Evolutionary conservation across 2,113 vertebrate species (phyloP).

Genomic region (Lonchura striata): DNA sequence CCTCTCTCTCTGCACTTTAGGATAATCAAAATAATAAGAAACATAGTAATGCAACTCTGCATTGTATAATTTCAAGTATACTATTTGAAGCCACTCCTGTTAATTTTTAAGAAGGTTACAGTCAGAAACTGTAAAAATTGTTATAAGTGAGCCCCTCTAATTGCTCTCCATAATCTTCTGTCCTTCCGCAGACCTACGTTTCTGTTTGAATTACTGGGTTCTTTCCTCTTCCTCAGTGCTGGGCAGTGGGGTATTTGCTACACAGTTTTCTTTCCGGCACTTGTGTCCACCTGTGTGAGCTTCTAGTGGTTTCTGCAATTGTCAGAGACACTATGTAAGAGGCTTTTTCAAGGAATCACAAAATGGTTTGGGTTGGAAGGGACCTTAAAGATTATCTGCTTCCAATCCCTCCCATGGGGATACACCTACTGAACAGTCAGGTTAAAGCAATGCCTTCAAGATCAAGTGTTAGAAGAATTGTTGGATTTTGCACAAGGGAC

Average conservation of each 20-base stretch:
- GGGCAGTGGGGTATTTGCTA: accelerated
- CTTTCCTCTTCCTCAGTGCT: accelerated
- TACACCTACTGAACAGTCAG: neutral
- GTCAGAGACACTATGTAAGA: neutral
- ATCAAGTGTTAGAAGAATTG: neutral
- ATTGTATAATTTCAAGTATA: neutral
- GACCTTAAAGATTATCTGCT: too few species aligned
- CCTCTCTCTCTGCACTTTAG: neutral
- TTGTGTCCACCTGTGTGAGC: neutral
- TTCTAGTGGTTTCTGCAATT: neutral
- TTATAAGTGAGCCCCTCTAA: neutral
- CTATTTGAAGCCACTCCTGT: neutral
- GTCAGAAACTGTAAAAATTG: neutral
- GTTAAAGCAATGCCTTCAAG: neutral
- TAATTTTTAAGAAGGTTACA: neutral
- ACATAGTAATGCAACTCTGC: neutral
- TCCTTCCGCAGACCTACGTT: neutral
- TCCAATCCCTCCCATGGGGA: neutral
- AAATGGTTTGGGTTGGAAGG: neutral
- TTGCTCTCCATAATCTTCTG: neutral
- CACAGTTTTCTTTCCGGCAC: neutral
- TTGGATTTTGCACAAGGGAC: neutral
- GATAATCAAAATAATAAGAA: neutral
- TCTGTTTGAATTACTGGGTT: neutral
- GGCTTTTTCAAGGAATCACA: neutral